Evolutionary conservation across 2,888 invertebrate species (phyloP), one percentile per base, ranked within the genome.

Genomic region (Drosophila paracracens): DNA sequence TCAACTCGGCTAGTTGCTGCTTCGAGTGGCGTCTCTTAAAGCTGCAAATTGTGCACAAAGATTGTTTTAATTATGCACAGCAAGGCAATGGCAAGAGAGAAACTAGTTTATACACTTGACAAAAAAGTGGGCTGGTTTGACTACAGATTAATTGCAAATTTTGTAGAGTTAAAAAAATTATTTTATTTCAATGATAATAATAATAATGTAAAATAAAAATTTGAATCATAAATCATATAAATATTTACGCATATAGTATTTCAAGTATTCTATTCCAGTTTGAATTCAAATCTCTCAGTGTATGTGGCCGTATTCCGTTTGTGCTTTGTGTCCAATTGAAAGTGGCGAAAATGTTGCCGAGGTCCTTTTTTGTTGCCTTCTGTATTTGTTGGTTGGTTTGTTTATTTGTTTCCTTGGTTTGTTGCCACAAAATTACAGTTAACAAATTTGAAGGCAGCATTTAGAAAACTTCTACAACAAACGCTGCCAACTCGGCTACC

Each of bases 341-440:
- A 48, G 65, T 61, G 59, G 33, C 48, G 52, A 70, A 73, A 70
- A 43, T 69, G 79, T 71, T 59, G 60, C 54, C 51, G 40, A 57
- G 4, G 0, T 21, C 6, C 3, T 54, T 48, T 65, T 54, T 52
- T 70, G 57, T 66, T 52, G 31, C 43, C 46, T 52, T 53, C 40
- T 63, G 66, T 58, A 38, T 76, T 65, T 74, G 64, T 60, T 40
- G 25, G 16, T 16, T 46, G 46, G 25, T 53, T 36, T 64, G 59
- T 61, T 56, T 61, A 56, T 65, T 66, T 58, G 46, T 73, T 70
- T 61, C 72, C 54, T 63, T 25, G 25, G 46, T 25, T 46, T 25
- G 46, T 25, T 54, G 66, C 79, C 81, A 73, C 82, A 76, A 79
- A 79, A 75, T 82, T 73, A 79, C 82, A 79, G 81, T 79, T 82